A percentile compares a stretch with the other conserved stretches of the same genome.
phyloP scores from a whole-genome alignment of 2,888 invertebrate species.

The Serripes groenlandicus region DNA sequence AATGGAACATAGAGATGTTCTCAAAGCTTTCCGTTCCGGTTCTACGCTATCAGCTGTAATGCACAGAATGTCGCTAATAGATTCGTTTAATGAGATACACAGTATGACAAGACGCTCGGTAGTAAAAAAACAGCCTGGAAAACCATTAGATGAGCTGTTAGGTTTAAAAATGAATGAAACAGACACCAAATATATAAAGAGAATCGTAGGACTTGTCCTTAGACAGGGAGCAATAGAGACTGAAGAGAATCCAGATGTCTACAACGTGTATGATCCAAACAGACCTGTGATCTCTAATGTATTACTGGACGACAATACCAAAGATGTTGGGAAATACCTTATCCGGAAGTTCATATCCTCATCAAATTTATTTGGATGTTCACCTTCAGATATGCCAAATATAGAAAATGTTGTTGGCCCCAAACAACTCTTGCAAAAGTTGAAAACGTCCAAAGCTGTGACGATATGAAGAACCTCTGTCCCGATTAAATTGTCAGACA shows the following conservation, averaged over 20 bases:
- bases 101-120: too few species aligned
- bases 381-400: not conserved
- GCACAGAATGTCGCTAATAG: constrained; percentile 51
- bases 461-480: constrained; percentile 41
- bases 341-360: constrained; percentile 21
- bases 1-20: constrained; percentile 53
- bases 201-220: constrained; percentile 20
- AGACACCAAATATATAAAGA: constrained; percentile 21
- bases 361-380: not conserved
- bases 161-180: constrained; percentile 4
- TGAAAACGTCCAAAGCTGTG: constrained; percentile 40
- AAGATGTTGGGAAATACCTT: constrained; percentile 33
- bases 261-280: constrained; percentile 33
- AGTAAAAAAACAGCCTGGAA: not conserved
- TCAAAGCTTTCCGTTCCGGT: constrained; percentile 47
- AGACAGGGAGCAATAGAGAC: constrained; percentile 24
- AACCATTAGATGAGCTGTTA: constrained; percentile 10
- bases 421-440: constrained; percentile 20
- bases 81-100: constrained; percentile 37
- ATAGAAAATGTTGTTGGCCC: constrained; percentile 15
- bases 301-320: constrained; percentile 31
- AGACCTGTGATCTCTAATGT: constrained; percentile 13
- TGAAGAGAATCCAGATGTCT: not conserved
- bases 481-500: not conserved
- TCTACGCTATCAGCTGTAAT: constrained; percentile 29